A percentile compares a stretch with the other conserved stretches of the same genome.
phyloP scores from a whole-genome alignment of 1,140 invertebrate genomes.

The Apis mellifera region DNA sequence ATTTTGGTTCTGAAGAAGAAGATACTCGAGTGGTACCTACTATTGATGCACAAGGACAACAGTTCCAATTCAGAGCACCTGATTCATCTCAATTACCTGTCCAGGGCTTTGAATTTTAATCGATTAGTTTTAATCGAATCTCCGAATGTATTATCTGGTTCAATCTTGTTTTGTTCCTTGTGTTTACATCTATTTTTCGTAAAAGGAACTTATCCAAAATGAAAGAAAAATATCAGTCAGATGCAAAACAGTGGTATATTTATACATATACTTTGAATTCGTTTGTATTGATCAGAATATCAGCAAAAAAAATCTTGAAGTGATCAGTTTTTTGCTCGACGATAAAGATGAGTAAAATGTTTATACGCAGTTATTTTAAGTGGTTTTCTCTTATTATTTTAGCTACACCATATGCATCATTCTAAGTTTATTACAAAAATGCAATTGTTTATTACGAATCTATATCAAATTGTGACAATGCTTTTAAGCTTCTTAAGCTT shows the following conservation, averaged over 20 bases:
- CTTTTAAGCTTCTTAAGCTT: conserved; percentile 36
- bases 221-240: conserved; percentile 34
- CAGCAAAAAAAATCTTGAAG: conserved; percentile 34
- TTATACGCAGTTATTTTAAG: conserved; percentile 52
- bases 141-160: conserved; percentile 48
- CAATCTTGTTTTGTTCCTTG: conserved; percentile 53
- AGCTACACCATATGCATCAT: conserved; percentile 23
- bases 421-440: conserved; percentile 20
- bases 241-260: conserved; percentile 44
- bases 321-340: conserved; percentile 67
- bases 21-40: conserved; percentile 91
- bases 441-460: conserved; percentile 31
- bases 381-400: conserved; percentile 59
- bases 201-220: conserved; percentile 49
- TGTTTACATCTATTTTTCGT: conserved; percentile 50
- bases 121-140: conserved; percentile 37
- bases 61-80: conserved; percentile 89
- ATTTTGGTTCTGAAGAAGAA: conserved; percentile 95
- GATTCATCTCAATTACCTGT: conserved; percentile 86
- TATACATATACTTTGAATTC: conserved; percentile 38
- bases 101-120: conserved; percentile 91
- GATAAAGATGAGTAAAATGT: conserved; percentile 64
- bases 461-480: conserved; percentile 56
- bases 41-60: conserved; percentile 89
- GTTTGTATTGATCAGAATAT: conserved; percentile 49